Percentiles rank a stretch among this genome's conserved stretches.
These are phyloP conservation scores for Mamestra brassicae DNA, from an alignment of 2,888 invertebrate genomes.

Conservation along the genomic window DNA sequence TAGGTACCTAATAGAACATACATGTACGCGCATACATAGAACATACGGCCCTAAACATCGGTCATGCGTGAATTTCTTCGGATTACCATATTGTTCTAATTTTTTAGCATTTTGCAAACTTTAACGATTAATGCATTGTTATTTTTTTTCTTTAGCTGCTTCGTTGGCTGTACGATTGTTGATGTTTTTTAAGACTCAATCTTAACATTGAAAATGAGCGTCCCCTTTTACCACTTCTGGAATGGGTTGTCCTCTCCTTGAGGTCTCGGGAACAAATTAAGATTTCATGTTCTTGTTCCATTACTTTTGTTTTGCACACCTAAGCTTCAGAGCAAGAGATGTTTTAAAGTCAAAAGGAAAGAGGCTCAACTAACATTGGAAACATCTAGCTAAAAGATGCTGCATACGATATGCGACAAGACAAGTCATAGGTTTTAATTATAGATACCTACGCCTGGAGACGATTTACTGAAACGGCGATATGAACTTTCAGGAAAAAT, in stretches of 20 bases:
- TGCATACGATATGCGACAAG: neutral
- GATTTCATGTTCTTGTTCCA: no score
- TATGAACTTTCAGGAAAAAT: neutral
- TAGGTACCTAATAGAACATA: neutral
- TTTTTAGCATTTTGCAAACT: constrained; percentile 66
- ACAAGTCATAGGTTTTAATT: neutral
- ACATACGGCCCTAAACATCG: constrained; percentile 58
- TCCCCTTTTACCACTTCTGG: neutral
- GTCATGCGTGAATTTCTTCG: constrained; percentile 69
- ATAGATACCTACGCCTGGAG: neutral
- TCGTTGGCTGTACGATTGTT: constrained; percentile 3
- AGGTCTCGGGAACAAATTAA: no score
- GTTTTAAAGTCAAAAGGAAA: no score
- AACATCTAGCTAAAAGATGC: neutral
- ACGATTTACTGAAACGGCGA: neutral
- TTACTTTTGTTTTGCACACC: no score
- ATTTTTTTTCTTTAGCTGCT: constrained; percentile 23
- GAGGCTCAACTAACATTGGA: neutral
- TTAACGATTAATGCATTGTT: constrained; percentile 47
- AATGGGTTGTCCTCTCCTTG: neutral
- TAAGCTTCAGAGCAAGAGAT: no score
- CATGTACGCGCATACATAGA: no score
- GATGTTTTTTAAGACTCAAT: neutral
- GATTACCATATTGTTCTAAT: constrained; percentile 78
- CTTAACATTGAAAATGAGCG: neutral